Evolutionary conservation across 2,888 invertebrate species (phyloP).

Genomic region (Drosophila ustulata): DNA sequence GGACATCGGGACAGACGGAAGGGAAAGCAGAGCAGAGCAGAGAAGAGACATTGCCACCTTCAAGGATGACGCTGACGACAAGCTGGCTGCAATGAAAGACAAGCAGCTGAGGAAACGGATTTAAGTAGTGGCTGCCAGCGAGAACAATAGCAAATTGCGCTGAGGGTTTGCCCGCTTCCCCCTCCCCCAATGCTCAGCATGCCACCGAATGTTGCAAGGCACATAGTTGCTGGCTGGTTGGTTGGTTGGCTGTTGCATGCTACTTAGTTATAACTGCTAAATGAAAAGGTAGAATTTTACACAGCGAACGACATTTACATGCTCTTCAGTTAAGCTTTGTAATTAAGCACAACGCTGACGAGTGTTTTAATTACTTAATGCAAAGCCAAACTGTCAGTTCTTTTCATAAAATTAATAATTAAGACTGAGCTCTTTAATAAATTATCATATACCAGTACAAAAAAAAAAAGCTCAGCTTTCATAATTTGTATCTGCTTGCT

Average conservation of each 20-base stretch:
- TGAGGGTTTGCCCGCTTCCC: constrained; percentile 14
- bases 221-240: not conserved
- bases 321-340: constrained; percentile 30
- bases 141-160: constrained; percentile 58
- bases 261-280: constrained; percentile 64
- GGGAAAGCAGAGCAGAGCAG: not conserved
- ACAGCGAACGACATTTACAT: constrained; percentile 6
- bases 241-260: constrained; percentile 42
- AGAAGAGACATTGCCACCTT: constrained; percentile 52
- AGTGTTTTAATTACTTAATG: not conserved
- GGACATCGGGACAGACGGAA: constrained; percentile 26
- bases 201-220: not conserved
- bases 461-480: not conserved
- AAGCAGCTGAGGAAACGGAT: constrained; percentile 64
- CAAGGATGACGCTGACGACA: constrained; percentile 51
- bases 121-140: constrained; percentile 66
- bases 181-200: not conserved
- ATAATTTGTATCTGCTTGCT: not conserved
- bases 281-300: constrained; percentile 28
- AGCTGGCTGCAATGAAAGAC: constrained; percentile 53
- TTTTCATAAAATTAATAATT: not conserved
- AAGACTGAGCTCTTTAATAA: not conserved
- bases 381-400: not conserved
- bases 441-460: not conserved
- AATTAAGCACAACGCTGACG: constrained; percentile 7